Conservation (phyloP, 2,888 invertebrate species). For the Hemistola chrysoprasaria region DNA sequence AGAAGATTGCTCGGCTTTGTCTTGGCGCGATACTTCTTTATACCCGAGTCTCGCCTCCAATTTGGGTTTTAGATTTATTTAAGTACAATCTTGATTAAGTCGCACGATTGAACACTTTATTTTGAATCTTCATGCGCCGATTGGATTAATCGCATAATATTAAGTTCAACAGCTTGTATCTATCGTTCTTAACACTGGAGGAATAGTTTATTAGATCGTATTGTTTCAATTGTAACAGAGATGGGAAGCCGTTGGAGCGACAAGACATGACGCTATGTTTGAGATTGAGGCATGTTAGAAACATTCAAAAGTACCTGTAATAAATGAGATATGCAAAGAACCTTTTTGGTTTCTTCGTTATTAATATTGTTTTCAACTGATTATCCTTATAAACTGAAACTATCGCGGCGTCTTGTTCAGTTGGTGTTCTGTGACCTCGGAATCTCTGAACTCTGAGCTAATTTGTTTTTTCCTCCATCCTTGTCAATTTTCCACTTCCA, state of each 20-base stretch:
- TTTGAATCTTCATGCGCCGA: constrained; percentile 18
- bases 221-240: constrained; percentile 15
- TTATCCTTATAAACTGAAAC: constrained; percentile 14
- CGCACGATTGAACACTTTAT: constrained; percentile 32
- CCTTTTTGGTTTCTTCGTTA: no score
- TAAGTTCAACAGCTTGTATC: constrained; percentile 10
- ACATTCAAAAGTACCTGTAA: no score
- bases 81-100: constrained; percentile 38
- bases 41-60: constrained; percentile 53
- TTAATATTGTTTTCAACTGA: constrained; percentile 2
- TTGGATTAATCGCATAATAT: constrained; percentile 14
- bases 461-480: constrained; percentile 1
- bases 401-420: constrained; percentile 2
- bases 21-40: constrained; percentile 65
- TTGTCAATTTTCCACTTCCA: constrained; percentile 1
- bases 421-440: background rate
- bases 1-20: constrained; percentile 75
- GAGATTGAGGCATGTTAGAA: no score
- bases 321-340: no score
- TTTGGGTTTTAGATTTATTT: constrained; percentile 57
- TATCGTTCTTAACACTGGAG: background rate
- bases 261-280: no score
- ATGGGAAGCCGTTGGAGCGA: constrained; percentile 12
- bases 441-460: background rate
- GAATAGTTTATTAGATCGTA: constrained; percentile 9